Evolutionary conservation across 2,113 vertebrate genomes (phyloP), one percentile per base, ranked within the genome.

Genomic region (Myrmecophaga tridactyla): DNA sequence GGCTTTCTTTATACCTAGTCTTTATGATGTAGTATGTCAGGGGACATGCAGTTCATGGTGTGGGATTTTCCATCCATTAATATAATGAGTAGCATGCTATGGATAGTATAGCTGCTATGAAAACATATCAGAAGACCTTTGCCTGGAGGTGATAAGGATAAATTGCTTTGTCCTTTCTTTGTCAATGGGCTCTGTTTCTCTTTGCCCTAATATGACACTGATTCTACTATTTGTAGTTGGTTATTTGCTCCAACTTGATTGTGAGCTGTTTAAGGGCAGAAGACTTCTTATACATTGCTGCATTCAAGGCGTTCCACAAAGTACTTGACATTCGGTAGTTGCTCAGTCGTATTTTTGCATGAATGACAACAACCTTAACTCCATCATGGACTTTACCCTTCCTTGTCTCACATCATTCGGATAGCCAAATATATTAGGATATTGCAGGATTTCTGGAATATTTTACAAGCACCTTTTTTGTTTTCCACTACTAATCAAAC

Each of bases 41-140:
- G 13, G 11, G 43, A 46, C 3, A 56, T 1, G 12, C 53, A 48
- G 69, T 46, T 12, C 9, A 4, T 9, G 23, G 5, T 39, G 17
- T 69, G 9, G 48, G 11, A 62, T 69, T 53, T 6, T 46, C 13
- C 25, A 60, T 23, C 18, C 27, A 58, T n/a, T 56, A 56, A 27
- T 51, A 13, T 7, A 27, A 43, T n/a, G 8, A 56, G 7, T 5
- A 23, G 4, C 46, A 1, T 18, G n/a, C 43, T 36, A 34, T 20
- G 0, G 8, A 56, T 12, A 6, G 2, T 25, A 39, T 46, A 36
- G 5, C 12, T 36, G 5, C 18, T 41, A 13, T 6, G 21, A 14
- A 60, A 92, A 43, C 20, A 13, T 34, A 29, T 12, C 20, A 53
- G n/a, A 86, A 34, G 8, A 29, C 14, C 23, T 48, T 60, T 60